Evolutionary conservation across 2,888 invertebrate species (phyloP), one percentile per base, ranked within the genome.

Genomic region (Troides oblongomaculatus): DNA sequence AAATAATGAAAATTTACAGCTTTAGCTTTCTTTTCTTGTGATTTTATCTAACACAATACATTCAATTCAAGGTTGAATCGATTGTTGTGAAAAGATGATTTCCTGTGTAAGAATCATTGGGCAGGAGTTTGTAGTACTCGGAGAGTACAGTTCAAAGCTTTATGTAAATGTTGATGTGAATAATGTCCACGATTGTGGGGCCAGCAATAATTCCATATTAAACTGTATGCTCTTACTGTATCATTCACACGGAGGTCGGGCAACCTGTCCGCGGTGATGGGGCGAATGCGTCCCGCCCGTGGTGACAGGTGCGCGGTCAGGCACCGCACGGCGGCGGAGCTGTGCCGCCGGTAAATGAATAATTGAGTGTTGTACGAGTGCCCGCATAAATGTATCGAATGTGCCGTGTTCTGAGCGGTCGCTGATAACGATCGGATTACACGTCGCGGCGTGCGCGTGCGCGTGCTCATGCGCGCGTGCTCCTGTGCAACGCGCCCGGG

Each of bases 371-470:
- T 21, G 21, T 74, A 71, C 59, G 66, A 69, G 70, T 66, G n/a
- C 64, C 74, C 73, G 74, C 74, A 72, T 73, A 70, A 69, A 72
- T 70, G 65, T 69, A 70, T 63, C 61, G 25, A 23, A 70, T 50
- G 66, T 69, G 63, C 70, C 62, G 72, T 70, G 72, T 73, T 68
- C 70, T 58, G 66, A 69, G 73, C 71, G 64, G 74, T 62, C 46
- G 63, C 63, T 71, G 74, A 76, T 75, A 75, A 72, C 69, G 75
- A 73, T 75, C 74, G 56, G 73, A 72, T 83, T 85, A 81, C 84
- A 75, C 75, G 83, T 90, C 90, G 89, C 87, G 87, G 86, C 76
- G 53, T 78, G 79, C 76, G 30, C 30, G 30, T 30, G 30, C 30
- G 30, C 30, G 30, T 2, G 25, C 25, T 2, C 3, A 5, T 5